These are phyloP conservation scores for Eupithecia insigniata DNA, from an alignment of 2,888 invertebrate genomes.

Conservation along the genomic window DNA sequence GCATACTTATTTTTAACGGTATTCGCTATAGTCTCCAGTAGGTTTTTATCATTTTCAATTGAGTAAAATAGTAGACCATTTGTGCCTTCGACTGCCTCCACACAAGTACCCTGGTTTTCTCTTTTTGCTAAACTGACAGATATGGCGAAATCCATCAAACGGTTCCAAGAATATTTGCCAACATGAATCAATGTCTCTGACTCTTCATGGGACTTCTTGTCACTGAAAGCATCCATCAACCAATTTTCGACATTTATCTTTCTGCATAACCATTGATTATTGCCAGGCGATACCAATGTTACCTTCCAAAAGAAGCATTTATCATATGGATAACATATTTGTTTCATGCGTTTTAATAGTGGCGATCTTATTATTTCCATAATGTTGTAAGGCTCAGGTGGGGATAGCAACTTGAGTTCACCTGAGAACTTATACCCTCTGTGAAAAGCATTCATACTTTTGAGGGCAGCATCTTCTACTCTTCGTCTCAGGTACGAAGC, in stretches of 20 bases:
- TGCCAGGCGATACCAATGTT: conserved; percentile 83
- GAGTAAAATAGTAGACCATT: conserved; percentile 73
- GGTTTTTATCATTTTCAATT: conserved; percentile 60
- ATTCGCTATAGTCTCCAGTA: conserved; percentile 59
- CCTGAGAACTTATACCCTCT: conserved; percentile 73
- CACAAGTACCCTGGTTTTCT: conserved; percentile 48
- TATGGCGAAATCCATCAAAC: conserved; percentile 77
- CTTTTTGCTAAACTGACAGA: conserved; percentile 69
- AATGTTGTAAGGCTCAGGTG: conserved; percentile 68
- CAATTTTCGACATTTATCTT: conserved; percentile 78
- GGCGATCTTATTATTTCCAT: conserved; percentile 77
- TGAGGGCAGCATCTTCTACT: conserved; percentile 65
- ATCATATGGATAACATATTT: conserved; percentile 73
- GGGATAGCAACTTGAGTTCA: conserved; percentile 62
- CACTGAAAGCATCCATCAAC: conserved; percentile 75
- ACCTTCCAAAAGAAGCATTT: conserved; percentile 86
- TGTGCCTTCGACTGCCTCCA: conserved; percentile 74
- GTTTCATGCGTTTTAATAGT: conserved; percentile 77
- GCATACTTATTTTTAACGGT: conserved; percentile 67
- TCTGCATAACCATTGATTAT: conserved; percentile 70
- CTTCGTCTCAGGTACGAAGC: conserved; percentile 61
- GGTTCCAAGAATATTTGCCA: conserved; percentile 76
- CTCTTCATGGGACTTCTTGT: conserved; percentile 64
- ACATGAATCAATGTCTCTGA: conserved; percentile 70
- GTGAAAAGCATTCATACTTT: conserved; percentile 73